Percentiles rank a stretch among this genome's conserved stretches.
These are phyloP conservation scores for Pterophyllum scalare DNA, from an alignment of 2,113 vertebrate species.

Conservation along the genomic window DNA sequence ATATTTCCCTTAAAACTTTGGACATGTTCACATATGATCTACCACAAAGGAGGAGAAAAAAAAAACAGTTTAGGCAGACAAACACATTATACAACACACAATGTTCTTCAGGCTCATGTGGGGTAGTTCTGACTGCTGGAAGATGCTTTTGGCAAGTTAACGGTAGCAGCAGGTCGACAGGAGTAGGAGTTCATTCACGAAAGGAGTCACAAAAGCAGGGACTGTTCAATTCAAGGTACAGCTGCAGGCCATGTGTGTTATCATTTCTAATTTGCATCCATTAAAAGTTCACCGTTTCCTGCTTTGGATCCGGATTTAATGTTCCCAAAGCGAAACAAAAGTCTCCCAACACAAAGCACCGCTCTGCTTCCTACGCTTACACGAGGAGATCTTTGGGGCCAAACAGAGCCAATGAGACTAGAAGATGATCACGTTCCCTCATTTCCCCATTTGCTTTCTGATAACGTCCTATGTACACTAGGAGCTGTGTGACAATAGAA, in stretches of 20 bases:
- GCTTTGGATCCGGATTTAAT: constrained; percentile 1
- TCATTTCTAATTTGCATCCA: constrained; percentile 44
- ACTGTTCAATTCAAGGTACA: constrained; percentile 11
- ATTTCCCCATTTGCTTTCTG: neutral
- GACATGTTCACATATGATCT: too few species aligned
- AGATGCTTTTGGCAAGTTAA: constrained; percentile 72
- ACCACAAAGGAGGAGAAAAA: constrained; percentile 22
- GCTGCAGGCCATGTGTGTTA: constrained; percentile 22
- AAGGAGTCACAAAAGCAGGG: constrained; percentile 38
- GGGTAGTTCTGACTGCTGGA: constrained; percentile 47
- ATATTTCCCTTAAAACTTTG: constrained; percentile 52
- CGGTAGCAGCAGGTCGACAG: constrained; percentile 45
- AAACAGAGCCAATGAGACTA: constrained; percentile 30
- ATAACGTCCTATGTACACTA: constrained; percentile 37
- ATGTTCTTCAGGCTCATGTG: constrained; percentile 66
- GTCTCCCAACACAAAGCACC: constrained; percentile 47
- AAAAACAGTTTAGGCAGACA: constrained; percentile 8
- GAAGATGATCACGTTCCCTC: constrained; percentile 30
- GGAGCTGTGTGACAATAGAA: constrained; percentile 29
- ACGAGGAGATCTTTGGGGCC: constrained; percentile 14
- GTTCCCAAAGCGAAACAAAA: constrained; percentile 16
- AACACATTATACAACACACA: constrained; percentile 47
- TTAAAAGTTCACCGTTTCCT: constrained; percentile 1
- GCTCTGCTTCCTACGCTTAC: constrained; percentile 25
- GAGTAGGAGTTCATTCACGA: constrained; percentile 29